Evolutionary conservation across 2,113 vertebrate species (phyloP), one percentile per base, ranked within the genome.

Genomic region (Riparia riparia): DNA sequence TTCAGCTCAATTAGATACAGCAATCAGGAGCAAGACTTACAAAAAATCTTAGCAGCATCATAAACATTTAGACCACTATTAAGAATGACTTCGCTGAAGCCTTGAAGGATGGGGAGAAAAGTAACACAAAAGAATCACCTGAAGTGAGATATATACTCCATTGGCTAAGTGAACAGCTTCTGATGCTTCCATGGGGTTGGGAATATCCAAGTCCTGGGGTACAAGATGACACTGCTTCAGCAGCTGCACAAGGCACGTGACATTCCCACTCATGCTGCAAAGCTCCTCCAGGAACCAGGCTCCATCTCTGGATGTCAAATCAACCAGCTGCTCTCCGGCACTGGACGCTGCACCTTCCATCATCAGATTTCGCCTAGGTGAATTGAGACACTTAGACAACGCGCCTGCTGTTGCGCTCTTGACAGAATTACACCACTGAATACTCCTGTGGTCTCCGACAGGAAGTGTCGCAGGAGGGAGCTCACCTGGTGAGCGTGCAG

Each of bases 231-330:
- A 99, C 89, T 98, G 99, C 64, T 99, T 99, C 71, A 99, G 97
- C 81, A 99, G 96, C 65, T 99, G 99, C 39, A 99, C 98, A 57
- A 99, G 97, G 49, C 98, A 99, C 0, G 98, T 99, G 84, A 99
- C 98, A 34, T 99, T 99, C 17, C 99, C 99, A 6, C 99, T 99
- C 99, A 99, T 99, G 88, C 99, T 99, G 96, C 99, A 99, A 10
- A 99, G 98, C 97, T 99, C 99, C 94, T 99, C 99, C 95, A 99
- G 93, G 95, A 99, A 99, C 99, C 99, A 99, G 31, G 99, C 99
- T 65, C 99, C 99, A 41, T 99, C 99, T 37, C 99, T 98, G 8
- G 99, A 99, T 4, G 98, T 99, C 92, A 99, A 95, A 86, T 99
- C 99, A 17, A 99, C 98, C 77, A 99, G 98, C 53, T 99, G 99